Base-by-base conservation (phyloP, 1,140 invertebrate genomes). In the Sycobia sp. region DNA sequence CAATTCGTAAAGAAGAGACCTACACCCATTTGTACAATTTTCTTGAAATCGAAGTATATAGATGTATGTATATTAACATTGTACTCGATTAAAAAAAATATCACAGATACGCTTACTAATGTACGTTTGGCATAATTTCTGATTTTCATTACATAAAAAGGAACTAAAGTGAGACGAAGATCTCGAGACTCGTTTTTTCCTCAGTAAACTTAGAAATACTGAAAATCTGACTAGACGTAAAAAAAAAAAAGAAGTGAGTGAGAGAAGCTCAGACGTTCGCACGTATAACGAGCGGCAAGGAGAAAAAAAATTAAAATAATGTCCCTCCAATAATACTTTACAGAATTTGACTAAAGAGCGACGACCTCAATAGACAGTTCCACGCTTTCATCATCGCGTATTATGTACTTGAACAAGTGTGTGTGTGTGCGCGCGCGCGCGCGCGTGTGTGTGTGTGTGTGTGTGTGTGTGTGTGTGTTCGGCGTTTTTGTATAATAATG, bases 21-120 rank as follows among this genome's bases (percentile, higher is more conserved):
- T n/a, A n/a, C n/a, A n/a, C n/a, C n/a, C n/a, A n/a, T n/a, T n/a
- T n/a, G n/a, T n/a, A n/a, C n/a, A n/a, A n/a, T n/a, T n/a, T n/a
- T n/a, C n/a, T n/a, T n/a, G n/a, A n/a, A 55, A 46, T 47, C 5
- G 4, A 23, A 23, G 32, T 22, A 27, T 13, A 14, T 53, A 29
- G 10, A 14, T 9, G 25, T 38, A 4, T 47, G 13, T n/a, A n/a
- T n/a, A n/a, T n/a, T n/a, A n/a, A n/a, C n/a, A n/a, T n/a, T n/a
- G n/a, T n/a, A n/a, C n/a, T n/a, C n/a, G n/a, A n/a, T n/a, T n/a
- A n/a, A n/a, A n/a, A n/a, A 56, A 41, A 57, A 57, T 63, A 63
- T 63, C 62, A 63, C 62, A 63, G 62, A 36, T 43, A 8, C 36
- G 62, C 62, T 63, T 57, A 57, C 51, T 16, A 9, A 44, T 54